A percentile compares a stretch with the other conserved stretches of the same genome.
Evolutionary conservation across 2,888 invertebrate species (phyloP).

Genomic region (Gandaritis pyraliata): DNA sequence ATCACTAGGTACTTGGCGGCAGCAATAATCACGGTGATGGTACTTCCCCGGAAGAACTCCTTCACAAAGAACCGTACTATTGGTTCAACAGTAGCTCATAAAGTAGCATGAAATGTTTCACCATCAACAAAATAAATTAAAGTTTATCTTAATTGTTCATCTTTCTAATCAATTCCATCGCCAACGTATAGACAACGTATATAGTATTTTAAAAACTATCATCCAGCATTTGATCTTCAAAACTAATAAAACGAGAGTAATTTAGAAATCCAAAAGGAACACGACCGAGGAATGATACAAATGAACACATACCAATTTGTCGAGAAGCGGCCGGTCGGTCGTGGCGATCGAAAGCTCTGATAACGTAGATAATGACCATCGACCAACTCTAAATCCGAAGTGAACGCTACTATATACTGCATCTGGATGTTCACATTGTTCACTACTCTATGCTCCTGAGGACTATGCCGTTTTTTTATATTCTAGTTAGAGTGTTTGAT

Average conservation of each 20-base stretch:
- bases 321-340: slow-evolving; percentile 51
- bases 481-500: not conserved
- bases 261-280: slow-evolving; percentile 44
- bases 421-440: slow-evolving; percentile 22
- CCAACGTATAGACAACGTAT: slow-evolving; percentile 20
- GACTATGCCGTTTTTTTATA: slow-evolving; percentile 26
- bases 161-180: slow-evolving; percentile 25
- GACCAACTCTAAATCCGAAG: slow-evolving; percentile 52
- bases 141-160: slow-evolving; percentile 29
- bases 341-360: slow-evolving; percentile 66
- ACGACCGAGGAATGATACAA: slow-evolving; percentile 43
- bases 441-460: too few relatives aligned
- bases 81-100: slow-evolving; percentile 26
- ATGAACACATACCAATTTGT: slow-evolving; percentile 59
- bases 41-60: too few relatives aligned
- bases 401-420: slow-evolving; percentile 36
- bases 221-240: slow-evolving; percentile 38
- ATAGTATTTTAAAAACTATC: slow-evolving; percentile 41
- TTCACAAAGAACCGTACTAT: not conserved
- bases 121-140: slow-evolving; percentile 26
- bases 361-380: slow-evolving; percentile 67
- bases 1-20: too few relatives aligned
- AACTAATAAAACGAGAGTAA: slow-evolving; percentile 45
- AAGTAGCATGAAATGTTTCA: slow-evolving; percentile 20
- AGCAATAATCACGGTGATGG: too few relatives aligned